Evolutionary conservation across 2,888 invertebrate species (phyloP), one percentile per base, ranked within the genome.

Genomic region (Volucella inflata): DNA sequence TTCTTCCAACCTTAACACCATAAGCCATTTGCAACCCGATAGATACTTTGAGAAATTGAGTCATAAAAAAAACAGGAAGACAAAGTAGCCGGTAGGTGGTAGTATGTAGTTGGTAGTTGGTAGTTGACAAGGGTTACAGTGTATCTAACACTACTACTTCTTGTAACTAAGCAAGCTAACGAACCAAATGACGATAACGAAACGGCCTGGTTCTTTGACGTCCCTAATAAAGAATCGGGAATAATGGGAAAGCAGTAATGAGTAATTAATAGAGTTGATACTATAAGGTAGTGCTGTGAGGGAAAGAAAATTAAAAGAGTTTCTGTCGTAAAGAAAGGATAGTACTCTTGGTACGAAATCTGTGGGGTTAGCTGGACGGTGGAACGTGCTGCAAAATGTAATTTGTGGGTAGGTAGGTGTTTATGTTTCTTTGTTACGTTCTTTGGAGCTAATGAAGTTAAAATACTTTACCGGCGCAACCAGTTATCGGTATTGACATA

Each of bases 391-490:
- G 48, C 53, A 55, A 50, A 71, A 78, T 74, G 68, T 78, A 74
- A 83, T 83, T 83, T 83, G 83, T 74, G 72, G 72, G 48, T 62
- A 83, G 78, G 78, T 83, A 83, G 78, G 78, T 83, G 82, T 77
- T 71, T 77, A 53, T 71, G 65, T 71, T 71, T 71, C 46, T 46
- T 60, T 72, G 42, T 82, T 72, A 72, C 72, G 67, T 72, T 60
- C 78, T 40, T 64, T 50, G 48, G 30, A 30, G 72, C 72, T 83
- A 74, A 78, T 78, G 78, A 83, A 83, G 83, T 78, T 78, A 83
- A 78, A 68, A 78, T 72, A 44, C 57, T 72, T 78, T 74, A 55
- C 68, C 57, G 50, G 57, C 65, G 36, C 55, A 80, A 30, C 30
- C 30, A 30, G 30, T 30, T 30, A 30, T 6, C 30, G 30, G 6